Conservation (phyloP, 2,113 vertebrate genomes). For the Heloderma charlesbogerti region DNA sequence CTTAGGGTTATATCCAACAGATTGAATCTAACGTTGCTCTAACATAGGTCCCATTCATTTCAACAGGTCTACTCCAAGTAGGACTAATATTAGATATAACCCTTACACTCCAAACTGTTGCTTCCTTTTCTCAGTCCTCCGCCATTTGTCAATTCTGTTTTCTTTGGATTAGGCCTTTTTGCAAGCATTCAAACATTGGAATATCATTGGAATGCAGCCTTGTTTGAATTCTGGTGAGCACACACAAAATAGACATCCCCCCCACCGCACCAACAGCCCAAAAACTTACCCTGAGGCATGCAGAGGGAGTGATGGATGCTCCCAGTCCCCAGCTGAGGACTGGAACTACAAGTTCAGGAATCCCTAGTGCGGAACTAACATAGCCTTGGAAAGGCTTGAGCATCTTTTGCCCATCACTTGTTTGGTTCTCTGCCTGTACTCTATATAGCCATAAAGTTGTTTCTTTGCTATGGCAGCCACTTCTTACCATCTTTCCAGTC, state of each 20-base stretch:
- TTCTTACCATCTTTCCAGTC: not conserved
- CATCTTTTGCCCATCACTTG: not conserved
- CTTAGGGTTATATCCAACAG: too few species aligned
- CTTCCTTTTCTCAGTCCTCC: too few species aligned
- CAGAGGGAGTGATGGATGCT: not conserved
- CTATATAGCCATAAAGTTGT: not conserved
- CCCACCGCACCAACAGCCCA: not conserved
- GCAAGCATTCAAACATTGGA: not conserved
- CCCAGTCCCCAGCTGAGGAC: not conserved
- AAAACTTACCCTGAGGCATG: not conserved
- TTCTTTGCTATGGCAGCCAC: not conserved
- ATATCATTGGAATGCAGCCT: not conserved
- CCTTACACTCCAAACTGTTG: too few species aligned
- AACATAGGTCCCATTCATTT: too few species aligned
- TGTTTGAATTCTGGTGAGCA: not conserved
- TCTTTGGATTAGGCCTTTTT: too few species aligned
- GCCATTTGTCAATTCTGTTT: too few species aligned
- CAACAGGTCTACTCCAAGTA: too few species aligned
- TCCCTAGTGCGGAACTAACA: not conserved
- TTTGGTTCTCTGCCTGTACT: not conserved
- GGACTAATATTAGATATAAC: too few species aligned
- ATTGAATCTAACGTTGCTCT: too few species aligned
- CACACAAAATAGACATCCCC: not conserved
- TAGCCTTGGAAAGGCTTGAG: not conserved
- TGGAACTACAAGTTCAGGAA: not conserved